Conservation (phyloP, 2,113 vertebrate genomes). For the Cnemophilus loriae region DNA sequence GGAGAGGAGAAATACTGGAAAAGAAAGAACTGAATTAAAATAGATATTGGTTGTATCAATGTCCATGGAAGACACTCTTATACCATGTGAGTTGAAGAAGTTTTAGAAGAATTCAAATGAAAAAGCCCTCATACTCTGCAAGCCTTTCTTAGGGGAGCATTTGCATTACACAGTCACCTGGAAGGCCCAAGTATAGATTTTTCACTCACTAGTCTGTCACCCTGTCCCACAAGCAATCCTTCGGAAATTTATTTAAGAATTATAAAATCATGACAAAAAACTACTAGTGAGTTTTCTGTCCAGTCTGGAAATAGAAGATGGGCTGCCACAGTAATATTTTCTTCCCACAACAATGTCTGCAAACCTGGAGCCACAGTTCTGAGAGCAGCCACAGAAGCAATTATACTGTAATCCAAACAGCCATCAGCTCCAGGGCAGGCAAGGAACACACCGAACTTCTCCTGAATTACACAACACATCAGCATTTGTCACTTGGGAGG, state of each 20-base stretch:
- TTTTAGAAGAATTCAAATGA: neutral
- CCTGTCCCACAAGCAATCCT: neutral
- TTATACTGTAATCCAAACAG: neutral
- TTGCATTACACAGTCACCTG: neutral
- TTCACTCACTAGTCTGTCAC: neutral
- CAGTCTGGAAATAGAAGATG: neutral
- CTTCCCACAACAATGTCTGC: neutral
- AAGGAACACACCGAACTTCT: neutral
- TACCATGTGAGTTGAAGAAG: neutral
- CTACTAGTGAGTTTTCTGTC: neutral
- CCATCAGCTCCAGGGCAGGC: fast-evolving
- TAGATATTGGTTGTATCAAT: neutral
- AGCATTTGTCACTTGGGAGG: neutral
- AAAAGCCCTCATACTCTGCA: neutral
- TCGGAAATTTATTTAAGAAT: neutral
- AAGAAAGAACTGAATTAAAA: neutral
- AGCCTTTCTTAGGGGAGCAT: neutral
- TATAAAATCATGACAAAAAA: neutral
- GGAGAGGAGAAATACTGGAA: neutral
- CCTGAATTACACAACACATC: neutral
- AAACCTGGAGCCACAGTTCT: neutral
- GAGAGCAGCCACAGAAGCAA: neutral
- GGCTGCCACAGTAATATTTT: neutral
- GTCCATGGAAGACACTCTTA: neutral
- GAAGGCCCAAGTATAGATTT: neutral